phyloP scores from a whole-genome alignment of 2,113 vertebrate genomes.

The Elaphurus davidianus region DNA sequence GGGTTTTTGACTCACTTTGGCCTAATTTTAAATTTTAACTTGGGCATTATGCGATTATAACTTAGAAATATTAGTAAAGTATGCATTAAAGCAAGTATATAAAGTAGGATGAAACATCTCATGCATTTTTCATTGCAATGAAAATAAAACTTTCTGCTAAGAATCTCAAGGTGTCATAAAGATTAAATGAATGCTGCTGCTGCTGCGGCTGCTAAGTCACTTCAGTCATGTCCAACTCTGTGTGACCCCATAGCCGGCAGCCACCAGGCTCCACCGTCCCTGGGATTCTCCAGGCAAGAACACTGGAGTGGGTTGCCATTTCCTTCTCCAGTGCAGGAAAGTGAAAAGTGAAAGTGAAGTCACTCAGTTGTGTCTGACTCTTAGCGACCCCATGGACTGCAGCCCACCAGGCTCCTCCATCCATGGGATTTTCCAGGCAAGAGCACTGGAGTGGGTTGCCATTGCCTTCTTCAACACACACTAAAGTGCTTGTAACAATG shows the following conservation, averaged over 20 bases:
- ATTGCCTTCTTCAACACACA: background rate
- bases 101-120: background rate
- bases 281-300: background rate
- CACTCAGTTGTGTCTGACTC: accelerated
- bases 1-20: background rate
- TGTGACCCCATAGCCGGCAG: accelerated
- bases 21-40: background rate
- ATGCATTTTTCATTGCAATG: background rate
- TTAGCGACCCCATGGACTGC: accelerated
- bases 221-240: background rate
- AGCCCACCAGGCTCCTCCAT: background rate
- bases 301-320: background rate
- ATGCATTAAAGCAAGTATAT: background rate
- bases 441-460: background rate
- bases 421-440: background rate
- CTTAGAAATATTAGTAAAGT: background rate
- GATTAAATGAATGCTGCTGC: background rate
- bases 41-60: background rate
- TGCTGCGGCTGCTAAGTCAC: background rate
- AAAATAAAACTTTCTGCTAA: background rate
- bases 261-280: accelerated
- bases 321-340: background rate
- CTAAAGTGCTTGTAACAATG: background rate
- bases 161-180: background rate
- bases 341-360: background rate